Conservation (phyloP, 1,140 invertebrate species). For the Probaryconus sp. region DNA sequence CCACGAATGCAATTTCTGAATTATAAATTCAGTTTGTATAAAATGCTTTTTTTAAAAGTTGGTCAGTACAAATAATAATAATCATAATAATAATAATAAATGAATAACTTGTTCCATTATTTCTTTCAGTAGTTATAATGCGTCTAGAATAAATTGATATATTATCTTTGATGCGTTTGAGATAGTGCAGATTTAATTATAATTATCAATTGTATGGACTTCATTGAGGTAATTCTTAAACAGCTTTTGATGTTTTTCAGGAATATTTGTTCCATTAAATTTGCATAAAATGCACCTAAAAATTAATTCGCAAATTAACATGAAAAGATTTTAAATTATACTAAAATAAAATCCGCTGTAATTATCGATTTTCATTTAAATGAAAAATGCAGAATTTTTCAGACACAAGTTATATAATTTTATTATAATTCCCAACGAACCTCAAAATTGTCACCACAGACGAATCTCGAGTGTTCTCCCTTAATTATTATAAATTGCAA, state of each 20-base stretch:
- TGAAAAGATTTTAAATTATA: neutral
- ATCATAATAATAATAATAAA: no score
- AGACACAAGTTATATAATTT: no score
- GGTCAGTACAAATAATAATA: no score
- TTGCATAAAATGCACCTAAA: no score
- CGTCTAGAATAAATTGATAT: constrained; percentile 27
- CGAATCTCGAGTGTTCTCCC: no score
- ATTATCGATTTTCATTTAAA: no score
- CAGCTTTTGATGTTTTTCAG: constrained; percentile 7
- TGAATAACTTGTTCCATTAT: constrained; percentile 22
- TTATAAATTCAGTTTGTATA: constrained; percentile 18
- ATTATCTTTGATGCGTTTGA: constrained; percentile 20
- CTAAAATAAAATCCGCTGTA: neutral
- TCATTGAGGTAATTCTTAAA: constrained; percentile 15
- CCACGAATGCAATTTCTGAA: neutral
- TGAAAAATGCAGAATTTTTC: no score
- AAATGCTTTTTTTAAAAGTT: constrained; percentile 24
- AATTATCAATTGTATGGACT: constrained; percentile 24
- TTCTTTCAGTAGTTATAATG: constrained; percentile 11
- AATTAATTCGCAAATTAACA: constrained; percentile 14
- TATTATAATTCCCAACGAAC: no score
- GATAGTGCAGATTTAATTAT: constrained; percentile 18
- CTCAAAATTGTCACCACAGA: no score
- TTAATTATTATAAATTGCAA: no score
- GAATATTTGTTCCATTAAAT: no score